Evolutionary conservation across 2,797 vertebrate genomes (phyloP), one percentile per base, ranked within the genome.

Genomic region (Epinephelus coioides): DNA sequence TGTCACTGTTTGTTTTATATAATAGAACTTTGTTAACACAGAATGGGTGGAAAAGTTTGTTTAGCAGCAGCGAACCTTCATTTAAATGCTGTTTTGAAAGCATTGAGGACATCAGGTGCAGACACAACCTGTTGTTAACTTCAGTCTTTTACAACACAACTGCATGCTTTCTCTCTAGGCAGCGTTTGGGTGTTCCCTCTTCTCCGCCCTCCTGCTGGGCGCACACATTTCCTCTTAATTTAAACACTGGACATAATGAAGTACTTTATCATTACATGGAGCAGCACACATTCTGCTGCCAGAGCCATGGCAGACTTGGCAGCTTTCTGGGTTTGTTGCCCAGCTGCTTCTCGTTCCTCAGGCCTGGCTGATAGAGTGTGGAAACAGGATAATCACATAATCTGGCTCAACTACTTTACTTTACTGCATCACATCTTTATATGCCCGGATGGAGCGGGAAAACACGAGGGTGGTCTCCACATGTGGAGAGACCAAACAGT

Each of bases 271-370:
- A 83, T 80, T 76, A 15, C 78, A 83, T 66, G 73, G 57, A 55
- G 73, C 78, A 62, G 70, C 86, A 76, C 74, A 74, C 79, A 74
- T 88, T 86, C 76, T 78, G 75, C 79, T 81, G 83, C 89, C 88
- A 88, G 81, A 69, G 63, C 84, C 80, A 67, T 69, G 73, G 82
- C 76, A 78, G 79, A 72, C 68, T 82, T 89, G 86, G 85, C 93
- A 85, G 76, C 27, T 60, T 21, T 84, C 62, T 75, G 51, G 76
- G 73, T 69, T 78, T 91, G 90, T 86, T 82, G 57, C 82, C 89
- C 91, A 92, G 90, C 89, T 93, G 92, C 89, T 86, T 78, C 63
- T 89, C 79, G 76, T 67, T 92, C 79, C 74, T 87, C 68, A 3
- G 30, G 60, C 65, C 69, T 61, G 81, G 73, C 61, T 76, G 84